Evolutionary conservation across 2,797 vertebrate genomes (phyloP).

Genomic region (Acomys russatus): DNA sequence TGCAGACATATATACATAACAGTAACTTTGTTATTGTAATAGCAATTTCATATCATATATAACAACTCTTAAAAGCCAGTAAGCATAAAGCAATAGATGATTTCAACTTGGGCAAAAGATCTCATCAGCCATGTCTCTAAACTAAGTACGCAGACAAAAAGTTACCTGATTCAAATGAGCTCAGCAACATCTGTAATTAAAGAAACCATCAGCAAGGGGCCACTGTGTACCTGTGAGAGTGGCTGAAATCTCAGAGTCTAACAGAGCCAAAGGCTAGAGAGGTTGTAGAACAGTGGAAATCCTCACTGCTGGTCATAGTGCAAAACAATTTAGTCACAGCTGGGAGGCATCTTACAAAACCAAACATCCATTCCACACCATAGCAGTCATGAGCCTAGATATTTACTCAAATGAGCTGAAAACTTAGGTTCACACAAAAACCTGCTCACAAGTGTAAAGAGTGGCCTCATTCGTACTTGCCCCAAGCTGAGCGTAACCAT

Average conservation of each 20-base stretch:
- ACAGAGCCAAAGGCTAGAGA: background rate
- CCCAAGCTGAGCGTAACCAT: background rate
- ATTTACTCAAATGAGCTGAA: background rate
- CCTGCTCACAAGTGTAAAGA: background rate
- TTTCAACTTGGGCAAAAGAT: constrained; percentile 12
- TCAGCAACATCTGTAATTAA: background rate
- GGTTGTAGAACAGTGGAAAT: background rate
- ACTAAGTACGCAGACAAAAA: background rate
- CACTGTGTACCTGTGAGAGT: background rate
- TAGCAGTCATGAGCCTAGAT: background rate
- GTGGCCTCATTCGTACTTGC: background rate
- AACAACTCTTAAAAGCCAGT: constrained; percentile 35
- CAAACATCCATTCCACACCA: background rate
- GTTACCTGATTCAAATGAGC: background rate
- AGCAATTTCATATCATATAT: background rate
- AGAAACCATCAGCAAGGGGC: background rate
- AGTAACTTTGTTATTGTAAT: too few relatives aligned
- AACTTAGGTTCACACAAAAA: background rate
- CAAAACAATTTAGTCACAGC: background rate
- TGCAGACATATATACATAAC: too few relatives aligned
- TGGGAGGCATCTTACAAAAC: background rate
- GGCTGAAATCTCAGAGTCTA: background rate
- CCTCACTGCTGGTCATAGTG: background rate
- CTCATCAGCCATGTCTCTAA: background rate
- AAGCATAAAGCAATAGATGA: background rate